Conservation (phyloP, 30 jellyfish, hydroid and myxozoan species). For the Turritopsis dohrnii region DNA sequence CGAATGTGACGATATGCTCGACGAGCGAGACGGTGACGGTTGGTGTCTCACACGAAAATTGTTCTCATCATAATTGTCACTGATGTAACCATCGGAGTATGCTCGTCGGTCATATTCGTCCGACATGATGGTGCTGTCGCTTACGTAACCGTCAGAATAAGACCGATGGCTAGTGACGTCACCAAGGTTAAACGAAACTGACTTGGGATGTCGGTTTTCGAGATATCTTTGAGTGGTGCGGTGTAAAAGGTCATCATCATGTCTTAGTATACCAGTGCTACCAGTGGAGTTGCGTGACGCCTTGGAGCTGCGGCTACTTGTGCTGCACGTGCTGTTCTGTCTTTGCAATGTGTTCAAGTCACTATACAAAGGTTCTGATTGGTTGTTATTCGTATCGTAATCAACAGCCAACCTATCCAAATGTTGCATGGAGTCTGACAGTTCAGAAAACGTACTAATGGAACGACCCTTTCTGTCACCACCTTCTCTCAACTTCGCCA, state of each 20-base stretch:
- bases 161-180: neutral
- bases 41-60: neutral
- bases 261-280: constrained; percentile 24
- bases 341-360: neutral
- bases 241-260: constrained; percentile 7
- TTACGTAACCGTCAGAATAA: constrained; percentile 23
- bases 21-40: neutral
- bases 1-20: neutral
- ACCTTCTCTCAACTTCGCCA: neutral
- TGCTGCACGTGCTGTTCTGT: constrained; percentile 24
- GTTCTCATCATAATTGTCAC: constrained; percentile 7
- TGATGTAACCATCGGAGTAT: constrained; percentile 16
- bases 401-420: constrained; percentile 9
- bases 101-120: constrained; percentile 7
- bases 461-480: constrained; percentile 24
- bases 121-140: constrained; percentile 1
- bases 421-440: constrained; percentile 26
- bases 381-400: constrained; percentile 5
- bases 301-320: constrained; percentile 26
- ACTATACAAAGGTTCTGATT: neutral
- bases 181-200: constrained; percentile 28
- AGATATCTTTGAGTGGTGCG: constrained; percentile 16
- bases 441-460: constrained; percentile 11
- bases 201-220: constrained; percentile 26
- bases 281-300: constrained; percentile 25